Evolutionary conservation across 2,797 vertebrate species (phyloP).

Genomic region (Rachycentron canadum): DNA sequence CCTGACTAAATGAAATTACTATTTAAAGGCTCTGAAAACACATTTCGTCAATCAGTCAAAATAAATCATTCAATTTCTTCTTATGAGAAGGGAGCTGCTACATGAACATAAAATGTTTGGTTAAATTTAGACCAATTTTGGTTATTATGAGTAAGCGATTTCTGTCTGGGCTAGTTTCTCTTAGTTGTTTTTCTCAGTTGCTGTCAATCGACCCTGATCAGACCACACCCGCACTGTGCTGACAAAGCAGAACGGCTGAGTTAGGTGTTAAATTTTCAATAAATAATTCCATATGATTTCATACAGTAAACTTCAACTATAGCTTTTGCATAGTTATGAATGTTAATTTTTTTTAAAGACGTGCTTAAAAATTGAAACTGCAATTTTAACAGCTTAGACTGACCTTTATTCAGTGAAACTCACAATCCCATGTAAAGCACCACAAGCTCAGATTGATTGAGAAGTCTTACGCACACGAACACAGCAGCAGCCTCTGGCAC

Average conservation of each 20-base stretch:
- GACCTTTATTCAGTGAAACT: neutral
- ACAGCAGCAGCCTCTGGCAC: slow-evolving; percentile 28
- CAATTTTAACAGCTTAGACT: neutral
- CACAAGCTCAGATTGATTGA: slow-evolving; percentile 22
- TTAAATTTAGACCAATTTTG: neutral
- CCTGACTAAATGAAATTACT: neutral
- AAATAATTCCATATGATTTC: neutral
- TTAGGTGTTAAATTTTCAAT: neutral
- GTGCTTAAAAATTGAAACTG: neutral
- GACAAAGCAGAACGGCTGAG: neutral
- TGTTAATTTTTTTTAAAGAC: neutral
- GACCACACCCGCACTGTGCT: too few relatives aligned
- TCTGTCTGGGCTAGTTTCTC: neutral
- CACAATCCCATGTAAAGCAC: neutral
- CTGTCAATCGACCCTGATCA: neutral
- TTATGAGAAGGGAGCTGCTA: neutral
- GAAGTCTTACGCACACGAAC: neutral
- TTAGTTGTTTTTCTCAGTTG: neutral
- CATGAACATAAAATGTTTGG: neutral
- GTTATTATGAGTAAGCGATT: neutral
- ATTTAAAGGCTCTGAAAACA: neutral
- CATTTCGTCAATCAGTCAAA: neutral
- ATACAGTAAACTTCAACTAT: neutral
- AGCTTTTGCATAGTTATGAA: neutral
- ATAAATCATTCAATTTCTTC: neutral